phyloP scores from a whole-genome alignment of 2,888 invertebrate genomes.

The Drosophila pseudotakahashii region DNA sequence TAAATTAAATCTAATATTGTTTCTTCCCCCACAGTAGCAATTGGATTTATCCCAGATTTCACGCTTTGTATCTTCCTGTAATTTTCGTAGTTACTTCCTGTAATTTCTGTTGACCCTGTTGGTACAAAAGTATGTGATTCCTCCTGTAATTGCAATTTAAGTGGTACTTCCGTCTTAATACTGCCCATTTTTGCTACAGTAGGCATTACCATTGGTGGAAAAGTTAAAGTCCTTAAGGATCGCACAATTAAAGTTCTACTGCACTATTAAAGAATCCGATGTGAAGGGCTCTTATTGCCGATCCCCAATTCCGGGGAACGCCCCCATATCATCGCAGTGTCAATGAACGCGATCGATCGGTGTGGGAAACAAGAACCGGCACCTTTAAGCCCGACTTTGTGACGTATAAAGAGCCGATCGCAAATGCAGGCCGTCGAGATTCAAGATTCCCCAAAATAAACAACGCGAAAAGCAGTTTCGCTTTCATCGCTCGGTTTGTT shows the following conservation, averaged over 20 bases:
- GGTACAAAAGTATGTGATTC: background rate
- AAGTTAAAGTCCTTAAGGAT: background rate
- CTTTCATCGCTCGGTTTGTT: slow-evolving; percentile 39
- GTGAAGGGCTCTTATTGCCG: slow-evolving; percentile 18
- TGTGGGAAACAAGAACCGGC: slow-evolving; percentile 45
- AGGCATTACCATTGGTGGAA: too few relatives aligned
- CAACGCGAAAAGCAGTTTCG: slow-evolving; percentile 38
- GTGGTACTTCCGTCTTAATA: slow-evolving; percentile 1
- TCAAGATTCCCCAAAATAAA: slow-evolving; percentile 35
- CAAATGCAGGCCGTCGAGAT: slow-evolving; percentile 20
- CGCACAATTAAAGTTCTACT: background rate
- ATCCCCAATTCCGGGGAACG: slow-evolving; percentile 14
- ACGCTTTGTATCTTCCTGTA: background rate
- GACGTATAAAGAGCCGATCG: slow-evolving; percentile 24
- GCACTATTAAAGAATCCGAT: background rate
- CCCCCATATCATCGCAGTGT: slow-evolving; percentile 51
- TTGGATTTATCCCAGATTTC: background rate
- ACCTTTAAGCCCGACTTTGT: slow-evolving; percentile 29
- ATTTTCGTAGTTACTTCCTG: background rate
- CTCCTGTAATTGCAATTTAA: background rate
- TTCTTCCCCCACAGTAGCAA: too few relatives aligned
- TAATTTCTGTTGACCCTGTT: slow-evolving; percentile 7
- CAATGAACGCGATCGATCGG: slow-evolving; percentile 61
- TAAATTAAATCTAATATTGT: too few relatives aligned
- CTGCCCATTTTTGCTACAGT: background rate